Conservation (phyloP, 2,888 invertebrate species). For the Cabera pusaria region DNA sequence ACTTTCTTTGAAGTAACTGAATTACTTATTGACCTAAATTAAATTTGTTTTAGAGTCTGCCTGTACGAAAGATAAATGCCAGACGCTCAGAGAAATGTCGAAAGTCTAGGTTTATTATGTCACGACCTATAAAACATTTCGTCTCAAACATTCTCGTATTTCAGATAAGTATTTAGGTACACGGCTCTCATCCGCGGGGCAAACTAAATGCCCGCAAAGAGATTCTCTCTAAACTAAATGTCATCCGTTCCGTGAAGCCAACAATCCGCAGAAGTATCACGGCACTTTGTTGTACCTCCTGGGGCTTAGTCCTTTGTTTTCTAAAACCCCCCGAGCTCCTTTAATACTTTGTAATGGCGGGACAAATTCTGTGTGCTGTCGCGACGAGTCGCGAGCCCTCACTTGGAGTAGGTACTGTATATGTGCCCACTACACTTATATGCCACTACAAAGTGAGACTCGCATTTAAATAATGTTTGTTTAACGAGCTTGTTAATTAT, state of each 20-base stretch:
- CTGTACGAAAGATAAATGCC: too few species aligned
- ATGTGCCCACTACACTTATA: constrained; percentile 13
- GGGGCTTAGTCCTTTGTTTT: constrained; percentile 73
- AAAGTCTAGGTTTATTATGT: too few species aligned
- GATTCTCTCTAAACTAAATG: constrained; percentile 62
- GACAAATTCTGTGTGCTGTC: constrained; percentile 57
- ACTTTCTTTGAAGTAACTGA: too few species aligned
- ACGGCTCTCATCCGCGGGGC: constrained; percentile 27
- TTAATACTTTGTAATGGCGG: constrained; percentile 71
- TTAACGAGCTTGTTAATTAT: constrained; percentile 24
- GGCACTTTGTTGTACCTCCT: constrained; percentile 66
- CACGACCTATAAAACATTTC: constrained; percentile 9
- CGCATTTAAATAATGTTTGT: constrained; percentile 25
- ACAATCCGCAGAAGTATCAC: constrained; percentile 64
- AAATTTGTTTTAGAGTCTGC: too few species aligned
- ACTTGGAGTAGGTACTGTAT: constrained; percentile 12
- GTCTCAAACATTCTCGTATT: constrained; percentile 1
- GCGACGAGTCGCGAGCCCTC: constrained; percentile 34
- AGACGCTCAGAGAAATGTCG: too few species aligned
- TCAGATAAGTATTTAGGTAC: constrained; percentile 2
- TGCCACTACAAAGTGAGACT: constrained; percentile 20
- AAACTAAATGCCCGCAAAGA: constrained; percentile 49
- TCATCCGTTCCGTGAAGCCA: constrained; percentile 57
- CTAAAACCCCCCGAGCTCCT: constrained; percentile 62
- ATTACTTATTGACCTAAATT: too few species aligned